Evolutionary conservation across 2,113 vertebrate genomes (phyloP).

Genomic region (Cyprinodon brontotheroides): DNA sequence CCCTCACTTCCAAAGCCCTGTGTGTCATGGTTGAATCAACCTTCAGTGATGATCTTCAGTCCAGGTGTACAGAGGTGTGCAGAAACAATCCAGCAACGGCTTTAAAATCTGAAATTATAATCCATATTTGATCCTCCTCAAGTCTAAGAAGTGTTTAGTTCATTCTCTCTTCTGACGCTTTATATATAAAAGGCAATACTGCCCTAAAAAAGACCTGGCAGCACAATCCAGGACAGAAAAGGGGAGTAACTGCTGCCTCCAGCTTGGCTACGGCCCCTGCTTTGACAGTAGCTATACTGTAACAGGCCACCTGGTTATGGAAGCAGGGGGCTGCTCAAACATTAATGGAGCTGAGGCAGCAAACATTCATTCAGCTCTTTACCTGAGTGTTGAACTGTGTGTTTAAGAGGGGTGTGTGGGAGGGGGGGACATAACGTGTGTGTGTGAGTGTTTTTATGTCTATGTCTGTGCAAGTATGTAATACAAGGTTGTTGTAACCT

Average conservation of each 20-base stretch:
- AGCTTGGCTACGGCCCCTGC: conserved; percentile 31
- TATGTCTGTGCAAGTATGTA: conserved; percentile 57
- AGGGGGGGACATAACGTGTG: not conserved
- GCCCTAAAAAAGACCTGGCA: conserved; percentile 6
- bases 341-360: conserved; percentile 72
- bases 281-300: conserved; percentile 48
- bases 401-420: conserved; percentile 35
- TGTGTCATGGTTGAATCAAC: conserved; percentile 63
- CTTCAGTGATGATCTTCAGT: conserved; percentile 22
- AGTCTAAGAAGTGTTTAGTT: conserved; percentile 8
- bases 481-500: conserved; percentile 75
- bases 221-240: conserved; percentile 7
- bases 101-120: conserved; percentile 18
- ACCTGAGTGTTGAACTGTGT: conserved; percentile 58
- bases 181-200: conserved; percentile 11
- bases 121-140: conserved; percentile 39
- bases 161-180: not conserved
- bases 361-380: conserved; percentile 62
- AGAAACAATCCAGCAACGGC: not conserved
- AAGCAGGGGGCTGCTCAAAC: conserved; percentile 68
- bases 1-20: conserved; percentile 55
- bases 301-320: conserved; percentile 63
- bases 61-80: conserved; percentile 1
- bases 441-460: conserved; percentile 34
- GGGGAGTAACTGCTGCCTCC: conserved; percentile 44